Evolutionary conservation across 2,888 invertebrate species (phyloP), one percentile per base, ranked within the genome.

Genomic region (Myopa testacea): DNA sequence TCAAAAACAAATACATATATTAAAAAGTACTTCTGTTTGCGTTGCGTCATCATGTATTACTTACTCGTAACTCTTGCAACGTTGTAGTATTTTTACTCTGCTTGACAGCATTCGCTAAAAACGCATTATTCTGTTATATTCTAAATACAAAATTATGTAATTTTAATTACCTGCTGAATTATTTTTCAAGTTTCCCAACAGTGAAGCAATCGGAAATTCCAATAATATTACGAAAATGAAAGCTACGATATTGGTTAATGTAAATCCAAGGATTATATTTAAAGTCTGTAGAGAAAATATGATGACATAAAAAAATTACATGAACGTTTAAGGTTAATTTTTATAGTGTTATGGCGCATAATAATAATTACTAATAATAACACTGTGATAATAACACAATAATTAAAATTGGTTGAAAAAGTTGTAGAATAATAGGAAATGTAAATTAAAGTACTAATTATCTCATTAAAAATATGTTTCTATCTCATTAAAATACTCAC

Each of bases 161-260:
- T n/a, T 67, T 37, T 37, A 67, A 26, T 26, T 26, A 73, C 73
- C 73, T 34, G 60, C 62, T 50, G 73, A 34, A 14, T 62, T 62
- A 10, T 26, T n/a, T 16, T 10, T 37, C 14, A 73, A 26, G 16
- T 4, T 19, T 45, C 19, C 45, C 5, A 73, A 2, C 62, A 62
- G 7, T 45, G 73, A 16, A 0, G 78, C 81, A 34, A 86, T 68
- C 0, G 87, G 87, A 76, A 85, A 86, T 75, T 87, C 87, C 37
- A 87, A 60, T 16, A 87, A 77, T 0, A 87, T 70, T 0, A 83
- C 82, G 71, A 82, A 74, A 34, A 84, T 71, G 14, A 87, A 86
- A 4, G 87, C 84, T 19, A 84, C 45, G 6, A 84, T 0, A 73
- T 83, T 83, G 0, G 87, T 84, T 3, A 86, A 55, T 12, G 83